A percentile compares a stretch with the other conserved stretches of the same genome.
These are phyloP conservation scores for Mythimna impura DNA, from an alignment of 2,888 invertebrate genomes.

Conservation along the genomic window DNA sequence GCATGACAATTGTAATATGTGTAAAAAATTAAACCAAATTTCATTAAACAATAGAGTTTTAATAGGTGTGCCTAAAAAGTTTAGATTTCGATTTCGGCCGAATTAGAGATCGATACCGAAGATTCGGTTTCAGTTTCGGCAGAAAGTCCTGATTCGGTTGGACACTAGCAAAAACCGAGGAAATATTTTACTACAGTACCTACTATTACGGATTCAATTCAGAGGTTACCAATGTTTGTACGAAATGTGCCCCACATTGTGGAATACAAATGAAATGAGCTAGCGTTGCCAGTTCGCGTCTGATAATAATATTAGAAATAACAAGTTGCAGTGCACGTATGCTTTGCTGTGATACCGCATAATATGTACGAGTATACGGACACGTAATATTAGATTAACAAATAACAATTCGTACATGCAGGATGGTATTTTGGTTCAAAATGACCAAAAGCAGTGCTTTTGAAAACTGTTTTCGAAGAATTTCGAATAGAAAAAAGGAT, in stretches of 20 bases:
- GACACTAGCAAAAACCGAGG: conserved; percentile 44
- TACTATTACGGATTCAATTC: conserved; percentile 65
- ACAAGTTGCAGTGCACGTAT: conserved; percentile 59
- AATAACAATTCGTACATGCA: conserved; percentile 26
- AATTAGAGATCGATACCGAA: too few species aligned
- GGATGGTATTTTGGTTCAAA: conserved; percentile 12
- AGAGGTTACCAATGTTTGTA: conserved; percentile 66
- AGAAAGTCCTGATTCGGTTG: too few species aligned
- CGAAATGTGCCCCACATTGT: conserved; percentile 67
- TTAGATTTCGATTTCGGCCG: too few species aligned
- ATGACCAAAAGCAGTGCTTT: not conserved
- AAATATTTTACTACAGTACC: conserved; percentile 52
- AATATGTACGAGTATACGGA: conserved; percentile 30
- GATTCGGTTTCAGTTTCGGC: too few species aligned
- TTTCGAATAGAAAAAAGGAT: not conserved
- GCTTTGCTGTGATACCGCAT: conserved; percentile 38
- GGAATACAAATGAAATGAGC: conserved; percentile 70
- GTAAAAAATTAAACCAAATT: too few species aligned
- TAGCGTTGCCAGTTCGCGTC: conserved; percentile 54
- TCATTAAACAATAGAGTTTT: too few species aligned
- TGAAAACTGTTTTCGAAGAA: not conserved
- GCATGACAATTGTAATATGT: too few species aligned
- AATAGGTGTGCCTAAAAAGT: too few species aligned
- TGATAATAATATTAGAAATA: conserved; percentile 67
- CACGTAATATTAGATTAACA: conserved; percentile 42